Percentiles rank a stretch among this genome's conserved stretches.
These are phyloP conservation scores for Promerops cafer DNA, from an alignment of 2,113 vertebrate species.

Conservation along the genomic window DNA sequence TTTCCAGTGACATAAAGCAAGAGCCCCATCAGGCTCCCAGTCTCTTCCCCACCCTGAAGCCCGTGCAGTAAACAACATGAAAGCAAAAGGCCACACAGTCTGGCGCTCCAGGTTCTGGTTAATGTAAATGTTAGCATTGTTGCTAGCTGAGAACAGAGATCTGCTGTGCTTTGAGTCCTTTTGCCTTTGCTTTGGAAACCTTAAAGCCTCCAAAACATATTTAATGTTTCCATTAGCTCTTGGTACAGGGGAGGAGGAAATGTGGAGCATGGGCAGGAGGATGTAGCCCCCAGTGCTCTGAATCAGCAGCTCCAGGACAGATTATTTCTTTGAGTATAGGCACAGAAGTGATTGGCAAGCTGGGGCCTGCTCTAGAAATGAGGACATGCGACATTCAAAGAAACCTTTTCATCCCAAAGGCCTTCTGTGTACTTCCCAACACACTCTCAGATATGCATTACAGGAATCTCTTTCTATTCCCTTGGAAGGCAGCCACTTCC, in stretches of 20 bases:
- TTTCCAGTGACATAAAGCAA: not conserved
- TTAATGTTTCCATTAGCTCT: not conserved
- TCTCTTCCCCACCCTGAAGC: not conserved
- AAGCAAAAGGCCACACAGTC: not conserved
- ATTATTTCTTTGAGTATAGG: not conserved
- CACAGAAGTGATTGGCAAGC: not conserved
- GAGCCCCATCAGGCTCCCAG: not conserved
- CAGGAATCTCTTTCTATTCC: not conserved
- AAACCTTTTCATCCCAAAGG: not conserved
- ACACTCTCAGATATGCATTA: not conserved
- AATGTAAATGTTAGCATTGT: not conserved
- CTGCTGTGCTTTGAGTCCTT: not conserved
- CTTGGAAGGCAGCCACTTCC: not conserved
- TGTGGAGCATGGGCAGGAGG: not conserved
- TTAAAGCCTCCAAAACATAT: not conserved
- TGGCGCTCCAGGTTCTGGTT: not conserved
- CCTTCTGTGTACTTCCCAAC: not conserved
- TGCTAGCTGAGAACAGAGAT: not conserved
- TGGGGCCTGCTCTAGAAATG: not conserved
- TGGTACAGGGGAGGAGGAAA: not conserved
- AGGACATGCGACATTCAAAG: not conserved
- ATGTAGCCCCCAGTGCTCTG: not conserved
- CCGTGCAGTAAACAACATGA: not conserved
- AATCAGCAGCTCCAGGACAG: not conserved
- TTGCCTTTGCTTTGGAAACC: conserved; percentile 15